Percentiles rank a stretch among this genome's conserved stretches.
Evolutionary conservation across 2,797 vertebrate species (phyloP).

Genomic region (Micrastur ruficollis): DNA sequence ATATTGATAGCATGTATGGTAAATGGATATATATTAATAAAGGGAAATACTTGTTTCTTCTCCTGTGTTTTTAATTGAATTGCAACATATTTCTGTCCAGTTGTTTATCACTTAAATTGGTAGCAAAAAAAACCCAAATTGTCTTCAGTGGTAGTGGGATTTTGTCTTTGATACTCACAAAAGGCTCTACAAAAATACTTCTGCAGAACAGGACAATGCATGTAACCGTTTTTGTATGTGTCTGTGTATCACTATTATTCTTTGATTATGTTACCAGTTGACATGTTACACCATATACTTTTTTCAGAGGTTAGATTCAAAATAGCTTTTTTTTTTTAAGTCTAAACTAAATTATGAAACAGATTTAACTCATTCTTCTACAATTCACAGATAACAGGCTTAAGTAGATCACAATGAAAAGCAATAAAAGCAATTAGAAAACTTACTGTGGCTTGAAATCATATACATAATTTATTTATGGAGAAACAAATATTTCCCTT

Average conservation of each 20-base stretch:
- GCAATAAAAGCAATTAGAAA: not conserved
- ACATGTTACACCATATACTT: not conserved
- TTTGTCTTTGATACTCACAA: not conserved
- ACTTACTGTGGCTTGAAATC: not conserved
- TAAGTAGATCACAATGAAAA: not conserved
- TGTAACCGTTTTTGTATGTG: not conserved
- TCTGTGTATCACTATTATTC: not conserved
- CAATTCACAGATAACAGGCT: not conserved
- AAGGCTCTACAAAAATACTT: not conserved
- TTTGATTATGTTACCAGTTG: not conserved
- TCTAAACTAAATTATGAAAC: not conserved
- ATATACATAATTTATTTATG: not conserved
- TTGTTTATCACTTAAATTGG: not conserved
- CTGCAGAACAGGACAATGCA: not conserved
- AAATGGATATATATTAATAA: slow-evolving; percentile 83
- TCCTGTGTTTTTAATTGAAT: slow-evolving; percentile 76
- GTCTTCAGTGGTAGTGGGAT: not conserved
- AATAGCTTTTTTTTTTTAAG: not conserved
- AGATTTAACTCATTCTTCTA: not conserved
- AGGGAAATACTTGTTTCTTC: slow-evolving; percentile 95
- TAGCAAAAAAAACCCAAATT: not conserved
- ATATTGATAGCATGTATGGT: slow-evolving; percentile 58
- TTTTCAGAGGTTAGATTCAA: not conserved
- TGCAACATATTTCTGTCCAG: not conserved
- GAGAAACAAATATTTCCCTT: slow-evolving; percentile 82